These are phyloP conservation scores for Parasteatoda tepidariorum DNA, from an alignment of 1,140 invertebrate genomes.

Conservation along the genomic window DNA sequence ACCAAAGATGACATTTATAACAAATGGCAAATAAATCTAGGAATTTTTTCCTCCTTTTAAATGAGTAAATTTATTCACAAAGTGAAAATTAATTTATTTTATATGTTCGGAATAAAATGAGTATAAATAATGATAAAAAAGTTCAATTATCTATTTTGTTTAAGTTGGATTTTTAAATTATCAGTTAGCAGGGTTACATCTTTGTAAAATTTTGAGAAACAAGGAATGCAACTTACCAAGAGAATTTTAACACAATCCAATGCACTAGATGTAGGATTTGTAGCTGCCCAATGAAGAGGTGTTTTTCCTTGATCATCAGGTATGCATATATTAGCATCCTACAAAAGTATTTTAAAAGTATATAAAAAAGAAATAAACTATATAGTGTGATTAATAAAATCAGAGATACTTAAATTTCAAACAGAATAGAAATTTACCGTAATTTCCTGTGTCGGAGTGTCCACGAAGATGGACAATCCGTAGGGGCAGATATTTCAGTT, in stretches of 20 bases:
- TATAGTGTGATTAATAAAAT: background rate
- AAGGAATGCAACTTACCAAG: slow-evolving; percentile 32
- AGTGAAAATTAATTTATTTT: background rate
- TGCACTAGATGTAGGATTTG: slow-evolving; percentile 80
- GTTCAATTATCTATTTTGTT: no score
- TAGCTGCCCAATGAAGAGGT: slow-evolving; percentile 85
- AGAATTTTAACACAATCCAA: slow-evolving; percentile 70
- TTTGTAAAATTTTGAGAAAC: background rate
- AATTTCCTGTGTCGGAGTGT: background rate
- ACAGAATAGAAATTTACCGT: background rate
- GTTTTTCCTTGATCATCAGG: slow-evolving; percentile 80
- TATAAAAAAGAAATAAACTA: background rate
- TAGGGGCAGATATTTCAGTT: no score
- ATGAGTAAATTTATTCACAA: background rate
- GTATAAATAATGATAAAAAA: no score
- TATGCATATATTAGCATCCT: slow-evolving; percentile 79
- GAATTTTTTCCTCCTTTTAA: no score
- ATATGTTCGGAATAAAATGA: no score
- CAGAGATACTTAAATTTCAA: background rate
- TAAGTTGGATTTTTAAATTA: background rate
- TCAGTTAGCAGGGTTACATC: no score
- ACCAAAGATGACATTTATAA: no score
- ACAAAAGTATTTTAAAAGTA: background rate
- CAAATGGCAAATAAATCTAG: no score
- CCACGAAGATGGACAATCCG: background rate